Base-by-base conservation (phyloP, 2,113 vertebrate genomes). In the Trichomycterus rosablanca region DNA sequence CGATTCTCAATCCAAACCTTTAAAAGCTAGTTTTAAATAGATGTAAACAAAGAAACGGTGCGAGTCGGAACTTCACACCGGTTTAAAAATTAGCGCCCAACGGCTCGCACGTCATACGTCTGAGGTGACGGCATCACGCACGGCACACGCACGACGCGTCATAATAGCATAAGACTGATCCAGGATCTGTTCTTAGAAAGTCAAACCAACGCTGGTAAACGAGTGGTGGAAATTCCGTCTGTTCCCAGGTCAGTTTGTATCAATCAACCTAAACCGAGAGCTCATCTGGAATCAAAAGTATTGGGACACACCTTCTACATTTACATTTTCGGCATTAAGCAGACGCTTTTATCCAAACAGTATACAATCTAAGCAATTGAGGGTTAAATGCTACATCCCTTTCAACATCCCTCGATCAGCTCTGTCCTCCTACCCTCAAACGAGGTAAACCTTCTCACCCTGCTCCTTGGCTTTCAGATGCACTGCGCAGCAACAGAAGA, bases 1-100 rank as follows among this genome's bases (percentile, higher is more conserved):
- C 37, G 37, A n/a, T n/a, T 45, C 12, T 10, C 1, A 4, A 7
- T 12, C 1, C 44, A 44, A 44, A 28, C 14, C 24, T 15, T 26
- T 4, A 44, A 2, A 20, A 18, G 28, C 4, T 7, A 32, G n/a
- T 14, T 7, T 8, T 1, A 20, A 19, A 12, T 4, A 12, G 6
- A 7, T 19, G 11, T 5, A 15, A 9, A 35, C 18, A n/a, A 2
- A 28, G 2, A 10, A 22, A 23, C 7, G 19, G 1, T 3, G 2
- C 19, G 2, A 1, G 14, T 34, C 32, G 10, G 18, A 1, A 5
- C 19, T 4, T 4, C 0, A n/a, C 14, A 6, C 45, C 54, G 59
- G 28, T 89, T 89, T 88, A 81, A 89, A 89, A 84, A 77, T 84
- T 84, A 82, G 86, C 87, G 87, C 87, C 82, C 74, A 72, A 80